Conservation (phyloP, 2,888 invertebrate species). For the Lasiommata megera region DNA sequence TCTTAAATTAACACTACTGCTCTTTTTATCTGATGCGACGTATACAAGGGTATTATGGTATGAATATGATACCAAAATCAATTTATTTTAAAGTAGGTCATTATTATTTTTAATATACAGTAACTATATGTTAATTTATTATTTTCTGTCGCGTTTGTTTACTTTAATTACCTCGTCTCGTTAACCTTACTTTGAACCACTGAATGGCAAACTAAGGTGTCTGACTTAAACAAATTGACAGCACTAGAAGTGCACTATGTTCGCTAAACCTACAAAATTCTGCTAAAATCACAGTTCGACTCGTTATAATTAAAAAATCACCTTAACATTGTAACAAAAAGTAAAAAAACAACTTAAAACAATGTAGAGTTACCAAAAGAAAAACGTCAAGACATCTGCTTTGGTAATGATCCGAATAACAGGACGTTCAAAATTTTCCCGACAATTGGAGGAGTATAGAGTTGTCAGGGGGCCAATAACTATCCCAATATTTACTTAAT, state of each 20-base stretch:
- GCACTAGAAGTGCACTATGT: too few species aligned
- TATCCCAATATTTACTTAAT: too few species aligned
- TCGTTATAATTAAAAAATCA: slow-evolving; percentile 26
- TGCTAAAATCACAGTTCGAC: slow-evolving; percentile 7
- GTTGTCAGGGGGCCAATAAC: too few species aligned
- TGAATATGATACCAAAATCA: background rate
- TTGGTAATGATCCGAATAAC: slow-evolving; percentile 26
- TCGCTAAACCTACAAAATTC: background rate
- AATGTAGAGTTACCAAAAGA: slow-evolving; percentile 23
- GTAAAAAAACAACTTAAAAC: slow-evolving; percentile 18
- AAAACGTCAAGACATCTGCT: slow-evolving; percentile 31
- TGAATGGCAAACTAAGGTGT: too few species aligned
- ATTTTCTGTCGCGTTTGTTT: too few species aligned
- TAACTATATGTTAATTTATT: background rate
- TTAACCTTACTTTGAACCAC: too few species aligned
- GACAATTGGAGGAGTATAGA: too few species aligned
- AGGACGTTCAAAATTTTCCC: background rate
- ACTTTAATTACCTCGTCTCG: too few species aligned
- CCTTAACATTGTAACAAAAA: slow-evolving; percentile 33
- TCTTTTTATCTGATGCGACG: too few species aligned
- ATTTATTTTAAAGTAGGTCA: slow-evolving; percentile 14
- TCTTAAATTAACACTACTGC: too few species aligned
- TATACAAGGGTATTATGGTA: background rate
- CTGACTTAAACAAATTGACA: too few species aligned
- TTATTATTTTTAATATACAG: slow-evolving; percentile 11